phyloP scores from a whole-genome alignment of 1,140 invertebrate genomes.

The Sarcophaga peregrina region DNA sequence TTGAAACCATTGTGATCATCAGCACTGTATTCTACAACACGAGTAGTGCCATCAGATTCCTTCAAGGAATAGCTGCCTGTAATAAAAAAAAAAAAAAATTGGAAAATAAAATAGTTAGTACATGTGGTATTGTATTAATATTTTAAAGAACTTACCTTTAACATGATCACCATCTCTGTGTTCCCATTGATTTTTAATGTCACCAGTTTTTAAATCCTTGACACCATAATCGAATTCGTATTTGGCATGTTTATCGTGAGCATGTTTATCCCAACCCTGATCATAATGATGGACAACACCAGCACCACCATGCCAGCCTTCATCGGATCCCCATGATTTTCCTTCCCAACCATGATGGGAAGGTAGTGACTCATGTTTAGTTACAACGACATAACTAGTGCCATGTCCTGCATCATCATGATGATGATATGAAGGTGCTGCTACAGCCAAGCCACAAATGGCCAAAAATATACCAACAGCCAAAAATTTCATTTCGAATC shows the following conservation, averaged over 20 bases:
- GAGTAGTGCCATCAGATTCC: conserved; percentile 71
- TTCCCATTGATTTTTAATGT: conserved; percentile 66
- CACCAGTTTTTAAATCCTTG: conserved; percentile 59
- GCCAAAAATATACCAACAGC: not conserved
- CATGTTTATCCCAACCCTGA: conserved; percentile 54
- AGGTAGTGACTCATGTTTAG: conserved; percentile 48
- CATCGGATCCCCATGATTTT: not conserved
- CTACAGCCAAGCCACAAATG: not conserved
- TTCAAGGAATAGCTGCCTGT: conserved; percentile 70
- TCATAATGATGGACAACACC: conserved; percentile 57
- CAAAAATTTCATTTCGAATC: conserved; percentile 12
- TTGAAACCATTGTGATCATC: conserved; percentile 68
- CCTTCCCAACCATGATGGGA: not conserved
- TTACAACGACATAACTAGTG: conserved; percentile 27
- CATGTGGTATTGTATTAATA: not conserved
- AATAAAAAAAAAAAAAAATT: conserved; percentile 36
- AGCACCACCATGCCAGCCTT: not conserved
- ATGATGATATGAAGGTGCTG: not conserved
- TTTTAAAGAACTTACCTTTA: conserved; percentile 28
- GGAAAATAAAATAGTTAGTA: conserved; percentile 1
- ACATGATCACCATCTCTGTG: conserved; percentile 64
- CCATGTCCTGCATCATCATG: not conserved
- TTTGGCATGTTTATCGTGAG: conserved; percentile 54
- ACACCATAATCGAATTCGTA: conserved; percentile 42
- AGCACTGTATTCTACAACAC: conserved; percentile 71